Percentiles rank a stretch among this genome's conserved stretches.
phyloP scores from a whole-genome alignment of 2,888 invertebrate genomes.

The Rotaria socialis region DNA sequence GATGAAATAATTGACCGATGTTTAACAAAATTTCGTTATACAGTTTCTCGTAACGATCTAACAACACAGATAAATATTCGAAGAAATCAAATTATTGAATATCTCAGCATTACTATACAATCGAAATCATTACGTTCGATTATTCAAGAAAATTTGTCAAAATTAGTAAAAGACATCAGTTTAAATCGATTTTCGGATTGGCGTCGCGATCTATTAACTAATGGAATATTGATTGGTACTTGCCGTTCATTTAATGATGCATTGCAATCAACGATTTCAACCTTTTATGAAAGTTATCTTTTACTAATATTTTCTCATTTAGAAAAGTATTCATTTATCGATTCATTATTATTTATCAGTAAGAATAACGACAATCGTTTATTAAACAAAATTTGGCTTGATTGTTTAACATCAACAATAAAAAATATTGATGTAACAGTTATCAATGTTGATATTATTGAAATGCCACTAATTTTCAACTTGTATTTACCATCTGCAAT shows the following conservation, averaged over 20 bases:
- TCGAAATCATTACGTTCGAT: not conserved
- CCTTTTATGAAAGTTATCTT: not conserved
- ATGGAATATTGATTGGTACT: conserved; percentile 9
- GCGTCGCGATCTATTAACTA: not conserved
- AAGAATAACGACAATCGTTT: not conserved
- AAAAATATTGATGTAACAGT: not conserved
- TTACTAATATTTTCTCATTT: not conserved
- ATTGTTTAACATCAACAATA: not conserved
- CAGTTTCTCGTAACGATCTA: not conserved
- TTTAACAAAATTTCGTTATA: conserved; percentile 29
- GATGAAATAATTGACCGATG: conserved; percentile 28
- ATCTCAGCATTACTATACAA: not conserved
- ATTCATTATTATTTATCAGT: not conserved
- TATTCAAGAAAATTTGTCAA: not conserved
- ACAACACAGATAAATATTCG: conserved; percentile 1
- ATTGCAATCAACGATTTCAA: not conserved
- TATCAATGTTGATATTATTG: conserved; percentile 5
- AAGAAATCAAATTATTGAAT: conserved; percentile 28
- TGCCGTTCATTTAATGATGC: conserved; percentile 36
- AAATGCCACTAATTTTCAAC: conserved; percentile 11
- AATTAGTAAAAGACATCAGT: not conserved
- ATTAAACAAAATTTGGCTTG: conserved; percentile 17
- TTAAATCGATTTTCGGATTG: not conserved
- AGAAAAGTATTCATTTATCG: conserved; percentile 2
- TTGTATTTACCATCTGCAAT: conserved; percentile 6